These are phyloP conservation scores for Labia minor DNA, from an alignment of 2,888 invertebrate genomes.

Conservation along the genomic window DNA sequence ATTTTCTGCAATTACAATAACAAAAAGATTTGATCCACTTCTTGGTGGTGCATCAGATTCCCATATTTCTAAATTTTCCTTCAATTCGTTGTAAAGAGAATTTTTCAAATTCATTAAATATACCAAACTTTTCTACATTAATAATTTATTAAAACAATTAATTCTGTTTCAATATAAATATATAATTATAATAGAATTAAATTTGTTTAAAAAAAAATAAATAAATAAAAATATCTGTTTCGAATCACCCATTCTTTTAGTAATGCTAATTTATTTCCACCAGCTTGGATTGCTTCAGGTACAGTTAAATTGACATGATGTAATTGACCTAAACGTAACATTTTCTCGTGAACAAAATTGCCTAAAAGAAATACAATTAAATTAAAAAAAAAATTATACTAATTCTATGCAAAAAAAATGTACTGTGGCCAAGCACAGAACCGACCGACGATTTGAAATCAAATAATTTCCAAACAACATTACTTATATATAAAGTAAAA, in stretches of 20 bases:
- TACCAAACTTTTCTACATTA: slow-evolving; percentile 39
- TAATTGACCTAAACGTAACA: slow-evolving; percentile 33
- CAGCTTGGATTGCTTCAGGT: slow-evolving; percentile 42
- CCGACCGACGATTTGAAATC: too few species aligned
- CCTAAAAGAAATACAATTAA: slow-evolving; percentile 38
- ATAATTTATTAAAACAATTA: slow-evolving; percentile 5
- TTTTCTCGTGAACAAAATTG: slow-evolving; percentile 42
- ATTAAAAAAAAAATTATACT: too few species aligned
- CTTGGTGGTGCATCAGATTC: slow-evolving; percentile 32
- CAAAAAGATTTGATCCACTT: slow-evolving; percentile 35
- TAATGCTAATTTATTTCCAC: slow-evolving; percentile 33
- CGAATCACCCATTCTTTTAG: slow-evolving; percentile 39
- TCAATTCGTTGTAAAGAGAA: slow-evolving; percentile 38
- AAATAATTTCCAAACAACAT: too few species aligned
- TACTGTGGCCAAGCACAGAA: too few species aligned
- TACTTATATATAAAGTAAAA: too few species aligned
- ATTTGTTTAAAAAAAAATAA: not conserved
- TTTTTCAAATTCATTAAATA: slow-evolving; percentile 37
- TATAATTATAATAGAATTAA: not conserved
- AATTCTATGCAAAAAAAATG: too few species aligned
- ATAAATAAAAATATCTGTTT: not conserved
- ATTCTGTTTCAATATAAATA: not conserved
- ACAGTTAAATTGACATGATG: slow-evolving; percentile 41
- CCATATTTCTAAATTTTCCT: slow-evolving; percentile 38
- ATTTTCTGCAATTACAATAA: slow-evolving; percentile 42